Base-by-base conservation (phyloP, 2,113 vertebrate species). In the Anolis carolinensis region DNA sequence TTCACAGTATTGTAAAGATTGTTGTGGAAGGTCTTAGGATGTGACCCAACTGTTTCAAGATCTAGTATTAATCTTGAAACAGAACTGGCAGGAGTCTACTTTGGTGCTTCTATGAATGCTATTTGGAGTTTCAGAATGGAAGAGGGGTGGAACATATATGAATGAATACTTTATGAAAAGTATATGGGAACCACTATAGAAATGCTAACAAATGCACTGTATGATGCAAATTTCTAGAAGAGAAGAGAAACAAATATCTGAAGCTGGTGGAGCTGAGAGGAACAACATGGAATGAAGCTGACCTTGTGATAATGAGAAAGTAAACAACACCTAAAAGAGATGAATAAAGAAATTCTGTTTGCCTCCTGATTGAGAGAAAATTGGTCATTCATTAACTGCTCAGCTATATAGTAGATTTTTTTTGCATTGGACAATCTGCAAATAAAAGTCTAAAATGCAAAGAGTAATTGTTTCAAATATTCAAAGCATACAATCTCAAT, bases 331-430 rank as follows among this genome's bases (percentile, higher is more conserved):
- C 87, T 52, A 80, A 8, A 84, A 86, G 5, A 74, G 30, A 85
- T 27, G 25, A 11, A 50, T 23, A 73, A 91, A 94, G 44, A 89
- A 91, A 73, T 44, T 3, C 52, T 90, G 3, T 88, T 71, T 89
- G 48, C 32, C n/a, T 91, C 79, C 32, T 91, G 83, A 87, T 62
- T 91, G 89, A 83, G 85, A 79, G 82, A 84, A 92, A 93, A 93
- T 88, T 70, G 62, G 30, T 85, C 70, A 85, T 90, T 83, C 72
- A 85, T 91, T 85, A 92, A 88, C 70, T 76, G 39, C 48, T 90
- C 70, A 77, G 79, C 1, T 91, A 70, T 84, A 48, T 39, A 76
- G 73, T 92, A 79, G 30, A 83, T 87, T 32, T 88, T 90, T 88
- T 30, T 87, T 91, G 87, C 82, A 81, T 84, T 85, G 36, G 36